Base-by-base conservation (phyloP, 2,113 vertebrate genomes). In the Odocoileus hemionus region DNA sequence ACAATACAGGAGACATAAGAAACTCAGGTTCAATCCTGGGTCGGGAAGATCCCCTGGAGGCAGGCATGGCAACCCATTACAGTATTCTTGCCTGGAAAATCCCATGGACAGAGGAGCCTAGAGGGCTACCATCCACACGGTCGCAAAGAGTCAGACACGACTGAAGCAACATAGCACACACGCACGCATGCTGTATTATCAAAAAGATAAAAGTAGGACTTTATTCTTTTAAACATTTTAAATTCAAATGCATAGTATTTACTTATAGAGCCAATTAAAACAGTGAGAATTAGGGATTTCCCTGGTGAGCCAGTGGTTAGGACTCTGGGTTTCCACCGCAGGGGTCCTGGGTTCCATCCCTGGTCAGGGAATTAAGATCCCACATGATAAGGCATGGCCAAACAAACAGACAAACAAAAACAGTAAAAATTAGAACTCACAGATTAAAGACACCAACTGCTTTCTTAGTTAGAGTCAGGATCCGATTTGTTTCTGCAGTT, bases 361-460 rank as follows among this genome's bases (percentile, higher is more conserved):
- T 76, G 70, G 12, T 43, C 36, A 76, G 23, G 12, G 23, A 76
- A 14, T 14, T 43, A 76, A 76, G 70, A 76, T 76, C 70, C 70
- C 36, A 43, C 70, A 43, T 43, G 36, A 39, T 76, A 26, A 1
- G 10, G 36, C 70, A 76, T 43, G 23, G 70, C 23, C 36, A 76
- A 26, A 76, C 21, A 76, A 23, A 76, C 36, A 74, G 12, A 74
- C 5, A 43, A 70, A 70, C 64, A 25, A 95, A 90, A 92, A 67
- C 50, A 84, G 23, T 50, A 94, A 96, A 94, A 80, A 90, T 87
- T 57, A 79, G 19, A 97, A 92, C 36, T 83, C 43, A 93, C 12
- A 85, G 67, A 86, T 54, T 86, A 96, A 90, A 26, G 80, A 90
- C 87, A 52, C 28, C 57, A 74, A 25, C 50, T 79, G 10, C 23